These are phyloP conservation scores for Spizaetus ornatus DNA, from an alignment of 2,113 vertebrate genomes.

Conservation along the genomic window DNA sequence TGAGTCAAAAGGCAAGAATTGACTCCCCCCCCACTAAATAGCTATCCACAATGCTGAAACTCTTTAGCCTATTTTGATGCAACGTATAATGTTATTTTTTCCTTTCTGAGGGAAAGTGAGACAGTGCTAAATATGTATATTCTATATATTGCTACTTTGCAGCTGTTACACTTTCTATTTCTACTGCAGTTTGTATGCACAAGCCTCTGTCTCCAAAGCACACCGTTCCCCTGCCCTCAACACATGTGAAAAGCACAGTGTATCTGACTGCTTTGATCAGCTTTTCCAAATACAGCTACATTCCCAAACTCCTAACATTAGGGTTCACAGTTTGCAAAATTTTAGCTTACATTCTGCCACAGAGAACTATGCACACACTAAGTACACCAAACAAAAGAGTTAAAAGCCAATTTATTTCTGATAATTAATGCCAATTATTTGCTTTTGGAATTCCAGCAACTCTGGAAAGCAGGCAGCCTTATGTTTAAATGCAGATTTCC, in stretches of 20 bases:
- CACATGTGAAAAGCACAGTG: accelerated
- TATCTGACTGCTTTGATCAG: neutral
- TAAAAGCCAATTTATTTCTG: neutral
- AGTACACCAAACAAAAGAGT: neutral
- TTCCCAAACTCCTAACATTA: neutral
- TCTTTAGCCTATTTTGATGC: neutral
- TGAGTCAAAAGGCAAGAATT: neutral
- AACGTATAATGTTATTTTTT: neutral
- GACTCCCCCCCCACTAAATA: accelerated
- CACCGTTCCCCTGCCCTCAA: neutral
- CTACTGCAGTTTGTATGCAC: neutral
- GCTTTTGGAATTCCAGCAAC: neutral
- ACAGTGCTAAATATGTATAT: neutral
- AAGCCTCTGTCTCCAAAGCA: neutral
- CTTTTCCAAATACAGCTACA: neutral
- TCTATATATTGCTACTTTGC: neutral
- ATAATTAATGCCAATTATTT: neutral
- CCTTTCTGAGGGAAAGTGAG: neutral
- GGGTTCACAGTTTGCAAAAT: neutral
- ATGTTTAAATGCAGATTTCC: neutral
- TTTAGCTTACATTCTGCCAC: neutral
- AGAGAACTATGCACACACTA: neutral
- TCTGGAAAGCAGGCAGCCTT: neutral
- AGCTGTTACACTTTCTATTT: neutral
- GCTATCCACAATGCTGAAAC: neutral